phyloP scores from a whole-genome alignment of 2,113 vertebrate species.

The Tricholaema leucomelas region DNA sequence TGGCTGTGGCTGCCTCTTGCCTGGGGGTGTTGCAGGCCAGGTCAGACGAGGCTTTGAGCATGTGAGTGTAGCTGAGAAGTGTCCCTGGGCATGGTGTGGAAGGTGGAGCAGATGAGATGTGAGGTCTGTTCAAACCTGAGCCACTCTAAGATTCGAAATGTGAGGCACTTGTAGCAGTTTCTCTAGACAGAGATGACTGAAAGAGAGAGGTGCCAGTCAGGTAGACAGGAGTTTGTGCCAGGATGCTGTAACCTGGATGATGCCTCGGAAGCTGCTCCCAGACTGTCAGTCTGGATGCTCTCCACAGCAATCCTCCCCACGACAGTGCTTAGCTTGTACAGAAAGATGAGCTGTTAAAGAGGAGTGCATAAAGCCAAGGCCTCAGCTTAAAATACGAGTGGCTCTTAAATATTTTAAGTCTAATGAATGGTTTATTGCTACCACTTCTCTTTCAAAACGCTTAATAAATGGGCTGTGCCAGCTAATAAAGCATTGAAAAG shows the following conservation, averaged over 20 bases:
- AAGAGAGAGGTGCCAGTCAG: neutral
- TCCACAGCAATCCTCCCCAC: neutral
- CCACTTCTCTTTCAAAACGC: neutral
- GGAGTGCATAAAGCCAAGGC: neutral
- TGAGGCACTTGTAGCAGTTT: neutral
- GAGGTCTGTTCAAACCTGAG: too few species aligned
- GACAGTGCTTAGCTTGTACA: neutral
- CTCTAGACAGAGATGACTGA: neutral
- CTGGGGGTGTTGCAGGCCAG: too few species aligned
- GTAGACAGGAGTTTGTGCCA: neutral
- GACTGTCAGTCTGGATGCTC: neutral
- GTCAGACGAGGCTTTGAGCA: too few species aligned
- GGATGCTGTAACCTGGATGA: neutral
- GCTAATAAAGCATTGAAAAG: neutral
- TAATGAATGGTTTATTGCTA: neutral
- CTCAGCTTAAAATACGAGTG: neutral
- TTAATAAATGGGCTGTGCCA: neutral
- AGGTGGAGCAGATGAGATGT: too few species aligned
- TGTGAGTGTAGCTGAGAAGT: too few species aligned
- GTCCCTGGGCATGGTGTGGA: too few species aligned
- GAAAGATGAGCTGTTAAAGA: neutral
- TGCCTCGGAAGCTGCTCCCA: neutral
- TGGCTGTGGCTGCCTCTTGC: too few species aligned
- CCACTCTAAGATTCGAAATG: neutral
- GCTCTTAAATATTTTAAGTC: neutral